Percentiles rank a stretch among this genome's conserved stretches.
phyloP scores from a whole-genome alignment of 2,113 vertebrate genomes.

The Paedocypris sp. region DNA sequence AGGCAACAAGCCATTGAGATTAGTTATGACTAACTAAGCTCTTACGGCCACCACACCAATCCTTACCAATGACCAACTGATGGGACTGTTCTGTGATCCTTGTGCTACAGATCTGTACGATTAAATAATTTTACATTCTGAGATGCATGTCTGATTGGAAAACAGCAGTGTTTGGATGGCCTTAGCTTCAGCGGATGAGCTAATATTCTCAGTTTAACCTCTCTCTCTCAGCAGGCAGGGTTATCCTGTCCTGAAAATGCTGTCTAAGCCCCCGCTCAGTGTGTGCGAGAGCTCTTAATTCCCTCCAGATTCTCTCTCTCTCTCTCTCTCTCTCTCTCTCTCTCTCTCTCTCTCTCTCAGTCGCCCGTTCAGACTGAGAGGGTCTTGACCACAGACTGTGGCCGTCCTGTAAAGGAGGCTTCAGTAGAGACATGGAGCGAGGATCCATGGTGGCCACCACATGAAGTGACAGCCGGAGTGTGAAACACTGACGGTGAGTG shows the following conservation, averaged over 20 bases:
- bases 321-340: slow-evolving; percentile 9
- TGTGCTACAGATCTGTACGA: no score
- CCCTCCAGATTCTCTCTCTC: slow-evolving; percentile 7
- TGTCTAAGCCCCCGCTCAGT: slow-evolving; percentile 18
- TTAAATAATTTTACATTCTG: background rate
- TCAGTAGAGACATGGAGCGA: background rate
- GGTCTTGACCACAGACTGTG: no score
- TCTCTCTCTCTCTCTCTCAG: background rate
- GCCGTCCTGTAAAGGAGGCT: background rate
- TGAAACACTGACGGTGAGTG: background rate
- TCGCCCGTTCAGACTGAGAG: no score
- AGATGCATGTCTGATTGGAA: background rate
- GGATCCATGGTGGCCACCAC: background rate
- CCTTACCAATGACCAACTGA: no score
- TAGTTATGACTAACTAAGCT: no score
- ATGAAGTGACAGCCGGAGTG: slow-evolving; percentile 9
- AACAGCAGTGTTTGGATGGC: background rate
- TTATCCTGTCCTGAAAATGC: slow-evolving; percentile 31
- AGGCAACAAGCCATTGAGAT: no score
- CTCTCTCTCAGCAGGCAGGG: slow-evolving; percentile 7
- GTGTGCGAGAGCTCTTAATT: slow-evolving; percentile 30
- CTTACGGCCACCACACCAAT: no score
- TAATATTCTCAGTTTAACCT: slow-evolving; percentile 17
- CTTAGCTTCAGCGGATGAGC: slow-evolving; percentile 8
- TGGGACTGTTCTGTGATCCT: no score